These are phyloP conservation scores for Drosophila lutescens DNA, from an alignment of 2,888 invertebrate genomes.

Conservation along the genomic window DNA sequence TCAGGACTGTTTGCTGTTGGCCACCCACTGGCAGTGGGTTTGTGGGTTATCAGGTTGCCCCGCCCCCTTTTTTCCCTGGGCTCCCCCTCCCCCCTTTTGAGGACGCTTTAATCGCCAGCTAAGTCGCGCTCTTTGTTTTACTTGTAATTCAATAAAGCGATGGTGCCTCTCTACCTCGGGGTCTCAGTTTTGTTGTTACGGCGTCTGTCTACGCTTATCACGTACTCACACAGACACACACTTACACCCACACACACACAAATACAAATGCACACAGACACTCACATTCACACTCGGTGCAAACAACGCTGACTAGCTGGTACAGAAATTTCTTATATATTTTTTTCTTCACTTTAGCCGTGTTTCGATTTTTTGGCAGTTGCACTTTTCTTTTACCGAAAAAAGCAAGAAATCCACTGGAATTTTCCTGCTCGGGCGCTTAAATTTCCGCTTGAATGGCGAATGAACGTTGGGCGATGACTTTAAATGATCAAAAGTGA, in stretches of 20 bases:
- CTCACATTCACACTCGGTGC: conserved; percentile 35
- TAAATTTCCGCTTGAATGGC: conserved; percentile 8
- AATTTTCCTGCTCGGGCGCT: conserved; percentile 10
- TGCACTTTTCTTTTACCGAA: conserved; percentile 35
- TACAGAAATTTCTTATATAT: conserved; percentile 72
- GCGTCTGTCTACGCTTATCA: conserved; percentile 69
- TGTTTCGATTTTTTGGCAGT: conserved; percentile 71
- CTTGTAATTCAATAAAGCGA: conserved; percentile 68
- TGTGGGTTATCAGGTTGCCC: conserved; percentile 61
- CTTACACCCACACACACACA: conserved; percentile 20
- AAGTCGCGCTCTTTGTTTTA: conserved; percentile 60
- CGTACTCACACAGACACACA: conserved; percentile 51
- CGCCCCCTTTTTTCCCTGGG: background rate
- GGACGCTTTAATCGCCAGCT: conserved; percentile 58
- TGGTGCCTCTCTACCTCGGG: conserved; percentile 31
- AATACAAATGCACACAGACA: conserved; percentile 18
- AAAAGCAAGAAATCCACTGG: conserved; percentile 17
- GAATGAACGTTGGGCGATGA: conserved; percentile 7
- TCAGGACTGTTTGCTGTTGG: conserved; percentile 17
- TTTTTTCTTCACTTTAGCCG: conserved; percentile 52
- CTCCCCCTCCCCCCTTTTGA: background rate
- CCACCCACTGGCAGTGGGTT: conserved; percentile 44
- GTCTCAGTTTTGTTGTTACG: conserved; percentile 70
- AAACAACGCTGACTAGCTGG: conserved; percentile 62
- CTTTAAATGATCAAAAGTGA: conserved; percentile 39